These are phyloP conservation scores for Crotalus horridus DNA, from an alignment of 2,113 vertebrate species.

Conservation along the genomic window DNA sequence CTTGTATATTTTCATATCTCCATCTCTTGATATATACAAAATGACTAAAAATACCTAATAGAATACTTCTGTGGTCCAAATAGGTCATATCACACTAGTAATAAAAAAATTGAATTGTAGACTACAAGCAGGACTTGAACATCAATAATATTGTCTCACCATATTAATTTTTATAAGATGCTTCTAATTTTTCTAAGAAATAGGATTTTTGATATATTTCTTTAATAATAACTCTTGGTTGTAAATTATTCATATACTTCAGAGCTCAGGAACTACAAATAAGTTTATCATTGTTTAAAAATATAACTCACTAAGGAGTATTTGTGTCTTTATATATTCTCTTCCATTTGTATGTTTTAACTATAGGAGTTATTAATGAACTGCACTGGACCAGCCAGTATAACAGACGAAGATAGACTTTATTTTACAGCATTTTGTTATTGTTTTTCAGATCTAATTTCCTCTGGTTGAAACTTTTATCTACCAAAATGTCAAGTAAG, in stretches of 20 bases:
- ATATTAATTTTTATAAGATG: neutral
- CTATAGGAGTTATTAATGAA: neutral
- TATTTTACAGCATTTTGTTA: constrained; percentile 51
- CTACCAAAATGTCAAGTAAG: constrained; percentile 87
- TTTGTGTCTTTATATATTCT: neutral
- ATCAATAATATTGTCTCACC: neutral
- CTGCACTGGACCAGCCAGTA: neutral
- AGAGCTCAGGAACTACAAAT: neutral
- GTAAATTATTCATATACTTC: neutral
- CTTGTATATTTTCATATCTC: neutral
- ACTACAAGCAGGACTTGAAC: neutral
- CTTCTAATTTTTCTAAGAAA: neutral
- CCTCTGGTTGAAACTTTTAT: constrained; percentile 73
- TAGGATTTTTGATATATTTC: neutral
- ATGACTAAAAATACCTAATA: neutral
- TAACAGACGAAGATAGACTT: neutral
- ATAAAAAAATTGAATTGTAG: neutral
- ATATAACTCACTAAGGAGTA: neutral
- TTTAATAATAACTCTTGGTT: neutral
- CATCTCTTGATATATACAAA: no score
- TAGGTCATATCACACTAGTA: neutral
- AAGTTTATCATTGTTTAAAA: neutral
- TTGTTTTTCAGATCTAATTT: constrained; percentile 77
- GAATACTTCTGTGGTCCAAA: neutral
- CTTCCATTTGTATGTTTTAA: neutral